Evolutionary conservation across 2,888 invertebrate genomes (phyloP).

Genomic region (Trachelus troglodyta): DNA sequence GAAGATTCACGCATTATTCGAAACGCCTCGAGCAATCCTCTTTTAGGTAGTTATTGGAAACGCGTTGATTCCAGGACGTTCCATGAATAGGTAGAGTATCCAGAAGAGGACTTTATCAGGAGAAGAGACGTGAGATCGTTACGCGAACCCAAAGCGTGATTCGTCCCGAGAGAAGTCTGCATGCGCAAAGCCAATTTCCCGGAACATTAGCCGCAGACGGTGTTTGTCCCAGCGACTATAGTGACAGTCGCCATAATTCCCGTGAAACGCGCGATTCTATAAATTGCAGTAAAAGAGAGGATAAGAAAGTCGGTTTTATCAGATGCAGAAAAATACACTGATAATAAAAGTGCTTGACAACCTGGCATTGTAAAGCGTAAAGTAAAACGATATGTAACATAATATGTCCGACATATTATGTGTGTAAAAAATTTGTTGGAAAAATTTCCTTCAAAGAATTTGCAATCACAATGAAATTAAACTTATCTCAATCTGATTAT

Average conservation of each 20-base stretch:
- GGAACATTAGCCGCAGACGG: conserved; percentile 62
- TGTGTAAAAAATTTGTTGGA: not conserved
- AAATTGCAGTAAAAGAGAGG: not conserved
- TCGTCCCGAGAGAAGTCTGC: conserved; percentile 56
- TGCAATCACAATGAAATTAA: not conserved
- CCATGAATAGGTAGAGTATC: not conserved
- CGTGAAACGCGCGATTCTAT: conserved; percentile 15
- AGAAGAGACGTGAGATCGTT: conserved; percentile 51
- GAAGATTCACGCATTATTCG: not conserved
- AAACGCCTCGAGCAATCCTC: not conserved
- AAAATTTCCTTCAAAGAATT: not conserved
- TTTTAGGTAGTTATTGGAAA: not conserved
- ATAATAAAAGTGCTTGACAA: not conserved
- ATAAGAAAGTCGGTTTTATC: not conserved
- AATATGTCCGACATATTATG: too few relatives aligned
- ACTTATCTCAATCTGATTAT: not conserved
- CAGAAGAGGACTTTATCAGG: not conserved
- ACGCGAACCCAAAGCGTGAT: conserved; percentile 43
- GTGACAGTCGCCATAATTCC: conserved; percentile 33
- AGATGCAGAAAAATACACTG: not conserved
- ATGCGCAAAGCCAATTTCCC: conserved; percentile 62
- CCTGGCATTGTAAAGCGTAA: not conserved
- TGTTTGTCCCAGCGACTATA: conserved; percentile 30
- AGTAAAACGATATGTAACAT: not conserved
- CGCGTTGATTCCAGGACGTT: not conserved